Evolutionary conservation across 2,113 vertebrate genomes (phyloP).

Genomic region (Triplophysa tibetana): DNA sequence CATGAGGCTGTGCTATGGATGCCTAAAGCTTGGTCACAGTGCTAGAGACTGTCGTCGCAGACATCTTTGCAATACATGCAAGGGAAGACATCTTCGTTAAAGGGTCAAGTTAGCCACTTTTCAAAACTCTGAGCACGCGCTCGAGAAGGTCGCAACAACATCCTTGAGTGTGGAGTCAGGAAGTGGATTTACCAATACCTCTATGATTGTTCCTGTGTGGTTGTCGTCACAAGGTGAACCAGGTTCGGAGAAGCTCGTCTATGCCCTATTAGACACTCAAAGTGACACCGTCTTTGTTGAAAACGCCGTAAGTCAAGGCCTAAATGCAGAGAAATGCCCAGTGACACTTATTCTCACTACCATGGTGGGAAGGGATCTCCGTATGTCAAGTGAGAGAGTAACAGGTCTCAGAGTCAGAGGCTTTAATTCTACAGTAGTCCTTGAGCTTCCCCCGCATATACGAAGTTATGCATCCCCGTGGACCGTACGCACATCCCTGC

Average conservation of each 20-base stretch:
- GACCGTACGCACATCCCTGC: conserved; percentile 33
- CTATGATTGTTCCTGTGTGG: conserved; percentile 36
- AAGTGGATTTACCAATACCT: neutral
- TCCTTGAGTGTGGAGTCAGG: neutral
- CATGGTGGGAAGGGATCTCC: neutral
- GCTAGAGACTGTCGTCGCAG: neutral
- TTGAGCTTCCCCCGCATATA: neutral
- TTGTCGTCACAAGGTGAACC: conserved; percentile 12
- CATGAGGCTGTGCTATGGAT: neutral
- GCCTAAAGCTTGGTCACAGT: conserved; percentile 9
- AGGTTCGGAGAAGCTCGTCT: conserved; percentile 26
- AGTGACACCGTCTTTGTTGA: conserved; percentile 32
- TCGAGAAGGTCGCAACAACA: neutral
- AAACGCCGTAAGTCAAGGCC: neutral
- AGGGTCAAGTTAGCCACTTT: neutral
- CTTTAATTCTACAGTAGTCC: neutral
- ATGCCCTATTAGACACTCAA: conserved; percentile 31
- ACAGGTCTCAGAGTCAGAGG: conserved; percentile 31
- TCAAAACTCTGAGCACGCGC: neutral
- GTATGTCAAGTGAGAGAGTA: conserved; percentile 11
- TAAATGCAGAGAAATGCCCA: conserved; percentile 18
- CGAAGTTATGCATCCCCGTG: conserved; percentile 43
- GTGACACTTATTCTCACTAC: neutral
- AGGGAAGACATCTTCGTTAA: neutral
- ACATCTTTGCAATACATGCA: neutral